Evolutionary conservation across 2,113 vertebrate species (phyloP).

Genomic region (Mohoua ochrocephala): DNA sequence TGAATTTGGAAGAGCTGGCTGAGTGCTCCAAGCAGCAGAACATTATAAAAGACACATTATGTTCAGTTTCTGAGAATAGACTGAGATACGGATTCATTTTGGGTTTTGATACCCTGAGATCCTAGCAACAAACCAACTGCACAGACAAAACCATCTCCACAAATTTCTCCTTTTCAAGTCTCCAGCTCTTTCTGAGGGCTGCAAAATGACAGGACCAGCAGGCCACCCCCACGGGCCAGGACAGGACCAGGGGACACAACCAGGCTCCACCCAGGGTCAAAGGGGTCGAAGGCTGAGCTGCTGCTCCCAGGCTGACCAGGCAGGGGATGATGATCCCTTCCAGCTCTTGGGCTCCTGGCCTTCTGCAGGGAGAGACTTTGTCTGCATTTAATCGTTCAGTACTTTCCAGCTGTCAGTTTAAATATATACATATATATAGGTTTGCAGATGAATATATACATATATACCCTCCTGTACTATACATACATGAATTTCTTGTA

Average conservation of each 20-base stretch:
- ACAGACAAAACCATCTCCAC: accelerated
- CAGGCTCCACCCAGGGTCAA: accelerated
- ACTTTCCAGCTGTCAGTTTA: not conserved
- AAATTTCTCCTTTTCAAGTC: not conserved
- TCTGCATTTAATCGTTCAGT: not conserved
- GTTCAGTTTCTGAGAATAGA: not conserved
- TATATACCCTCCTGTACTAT: accelerated
- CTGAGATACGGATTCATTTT: accelerated
- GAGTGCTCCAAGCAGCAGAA: not conserved
- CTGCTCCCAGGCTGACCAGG: accelerated
- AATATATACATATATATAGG: not conserved
- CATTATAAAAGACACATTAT: not conserved
- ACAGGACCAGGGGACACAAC: accelerated
- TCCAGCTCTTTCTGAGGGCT: not conserved
- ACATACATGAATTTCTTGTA: not conserved
- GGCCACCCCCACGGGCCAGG: accelerated
- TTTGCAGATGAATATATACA: not conserved
- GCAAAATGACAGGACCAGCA: accelerated
- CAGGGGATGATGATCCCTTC: not conserved
- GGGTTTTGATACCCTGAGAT: not conserved
- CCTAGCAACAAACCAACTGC: not conserved
- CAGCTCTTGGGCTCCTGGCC: not conserved
- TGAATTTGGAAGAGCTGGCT: not conserved
- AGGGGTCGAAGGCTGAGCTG: not conserved
- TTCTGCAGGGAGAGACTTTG: not conserved